phyloP scores from a whole-genome alignment of 2,797 vertebrate species.

The Phalanger gymnotis region DNA sequence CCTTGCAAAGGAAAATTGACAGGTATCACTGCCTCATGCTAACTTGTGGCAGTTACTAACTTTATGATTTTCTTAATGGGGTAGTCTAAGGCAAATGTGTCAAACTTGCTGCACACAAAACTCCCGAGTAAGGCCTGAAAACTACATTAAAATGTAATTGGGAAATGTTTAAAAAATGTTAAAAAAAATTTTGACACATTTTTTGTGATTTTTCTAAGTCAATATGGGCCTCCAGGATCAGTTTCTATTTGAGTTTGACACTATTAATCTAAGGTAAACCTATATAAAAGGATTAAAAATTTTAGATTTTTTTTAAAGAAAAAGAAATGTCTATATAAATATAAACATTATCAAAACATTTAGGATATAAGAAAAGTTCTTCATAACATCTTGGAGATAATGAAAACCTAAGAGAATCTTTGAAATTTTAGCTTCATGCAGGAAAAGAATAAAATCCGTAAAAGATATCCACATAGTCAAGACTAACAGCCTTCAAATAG shows the following conservation, averaged over 20 bases:
- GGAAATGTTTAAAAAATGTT: neutral
- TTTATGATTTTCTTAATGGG: neutral
- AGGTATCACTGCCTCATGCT: neutral
- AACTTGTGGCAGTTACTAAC: neutral
- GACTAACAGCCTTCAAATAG: neutral
- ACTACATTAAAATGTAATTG: neutral
- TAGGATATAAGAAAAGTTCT: slow-evolving; percentile 16
- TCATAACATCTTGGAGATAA: slow-evolving; percentile 33
- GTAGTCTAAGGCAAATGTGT: neutral
- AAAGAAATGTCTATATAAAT: neutral
- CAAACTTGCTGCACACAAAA: neutral
- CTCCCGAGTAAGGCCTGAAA: neutral
- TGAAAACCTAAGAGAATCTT: slow-evolving; percentile 47
- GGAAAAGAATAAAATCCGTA: neutral
- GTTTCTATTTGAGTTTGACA: neutral
- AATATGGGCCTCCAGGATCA: neutral
- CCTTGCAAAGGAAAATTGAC: neutral
- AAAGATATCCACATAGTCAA: neutral
- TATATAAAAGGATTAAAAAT: neutral
- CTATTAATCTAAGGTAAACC: neutral
- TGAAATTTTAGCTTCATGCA: slow-evolving; percentile 32
- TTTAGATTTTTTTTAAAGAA: neutral
- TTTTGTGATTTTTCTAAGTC: neutral
- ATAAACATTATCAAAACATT: slow-evolving; percentile 54
- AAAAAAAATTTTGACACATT: neutral